Base-by-base conservation (phyloP, 2,888 invertebrate species). In the Brenthis hecate region DNA sequence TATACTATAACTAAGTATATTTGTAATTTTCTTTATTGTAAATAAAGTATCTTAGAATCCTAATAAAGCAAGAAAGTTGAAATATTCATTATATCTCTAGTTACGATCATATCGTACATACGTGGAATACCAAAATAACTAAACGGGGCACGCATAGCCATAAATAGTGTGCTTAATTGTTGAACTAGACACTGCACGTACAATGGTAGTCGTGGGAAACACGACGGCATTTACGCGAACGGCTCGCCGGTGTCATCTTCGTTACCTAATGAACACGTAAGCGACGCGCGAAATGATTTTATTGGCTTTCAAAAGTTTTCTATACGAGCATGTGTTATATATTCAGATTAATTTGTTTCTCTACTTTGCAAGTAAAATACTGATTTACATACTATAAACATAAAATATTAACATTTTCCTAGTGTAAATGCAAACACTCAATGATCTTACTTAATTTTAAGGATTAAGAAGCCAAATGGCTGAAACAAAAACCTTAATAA, bases 141-240 rank as follows among this genome's bases (percentile, higher is more conserved):
- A 62, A 57, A 63, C 60, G 65, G 58, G 54, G 23, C 70, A 73
- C 70, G 71, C 62, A 62, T 68, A 68, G 72, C 69, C 75, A 77
- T 79, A 80, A 81, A 81, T 77, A 79, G 71, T 76, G 77, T 74
- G 77, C 77, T 81, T 82, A 84, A 84, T 83, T 81, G 83, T 82
- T 84, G 85, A 85, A 87, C 82, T 85, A 85, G 85, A 85, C 77
- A 85, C 81, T 83, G 74, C 73, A 76, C 79, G 72, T 76, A 82
- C 81, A 85, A 82, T 81, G 77, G 76, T 78, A 79, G 80, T 78
- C 87, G 89, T 89, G 89, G 86, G 88, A 89, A 89, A 77, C 75
- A 73, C 75, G 81, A 71, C 84, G 86, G 81, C 84, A 87, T 87
- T 88, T 87, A 80, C 70, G 74, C 58, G 60, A 61, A 54, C 66